Base-by-base conservation (phyloP, 2,888 invertebrate species). In the Agrotis puta region DNA sequence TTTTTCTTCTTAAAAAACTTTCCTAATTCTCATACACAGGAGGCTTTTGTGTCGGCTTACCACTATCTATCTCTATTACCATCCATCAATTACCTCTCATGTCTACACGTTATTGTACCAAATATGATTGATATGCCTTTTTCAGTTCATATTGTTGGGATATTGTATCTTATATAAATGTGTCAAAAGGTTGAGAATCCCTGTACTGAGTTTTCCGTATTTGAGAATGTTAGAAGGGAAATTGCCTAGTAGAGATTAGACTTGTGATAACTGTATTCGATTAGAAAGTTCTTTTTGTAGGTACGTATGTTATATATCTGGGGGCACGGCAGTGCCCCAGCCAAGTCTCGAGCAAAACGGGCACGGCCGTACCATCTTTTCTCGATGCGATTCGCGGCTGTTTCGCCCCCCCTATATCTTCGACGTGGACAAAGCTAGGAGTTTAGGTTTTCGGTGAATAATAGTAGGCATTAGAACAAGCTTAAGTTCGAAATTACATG, bases 181-280 rank as follows among this genome's bases (percentile, higher is more conserved):
- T 11, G 24, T 7, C 11, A 11, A 57, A 73, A 74, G 43, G 33
- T 74, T 74, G 69, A 68, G 68, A 9, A 56, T 74, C 54, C 16
- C 59, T 67, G 54, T 43, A 13, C 16, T 14, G 45, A 50, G 22
- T 61, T 67, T 33, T 11, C 39, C 43, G 67, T 43, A 43, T 58
- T 43, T 11, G n/a, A 18, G 6, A 33, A 74, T 43, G 27, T 33
- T 56, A 54, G 14, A 54, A 22, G 13, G 11, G 22, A 67, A 50
- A 76, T 67, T 50, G 39, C 68, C 22, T 45, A 20, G 16, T 50
- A 20, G n/a, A 50, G 53, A 75, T 59, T 66, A 63, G 13, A 7
- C 13, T 27, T 22, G 6, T 22, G n/a, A 48, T 65, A 58, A 47
- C 24, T 72, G 27, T 18, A 59, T 72, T 62, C 59, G 22, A n/a